Conservation (phyloP, 1,140 invertebrate genomes). For the Brachionus calyciflorus region DNA sequence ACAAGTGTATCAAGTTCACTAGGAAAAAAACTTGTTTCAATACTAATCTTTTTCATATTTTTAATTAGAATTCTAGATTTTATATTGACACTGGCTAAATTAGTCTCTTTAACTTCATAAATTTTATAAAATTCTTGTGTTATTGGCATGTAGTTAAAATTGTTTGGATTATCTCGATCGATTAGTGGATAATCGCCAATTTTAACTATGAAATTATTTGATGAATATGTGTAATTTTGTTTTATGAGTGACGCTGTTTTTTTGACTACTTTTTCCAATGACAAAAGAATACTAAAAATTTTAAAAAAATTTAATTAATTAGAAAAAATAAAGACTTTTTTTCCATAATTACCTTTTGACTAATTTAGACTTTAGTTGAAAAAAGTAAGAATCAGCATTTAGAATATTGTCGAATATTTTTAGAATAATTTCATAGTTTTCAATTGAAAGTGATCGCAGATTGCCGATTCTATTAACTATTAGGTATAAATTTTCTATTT, state of each 20-base stretch:
- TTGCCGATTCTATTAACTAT: neutral
- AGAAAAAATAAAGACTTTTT: no score
- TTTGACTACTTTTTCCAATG: neutral
- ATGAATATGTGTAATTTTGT: no score
- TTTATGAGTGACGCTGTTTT: neutral
- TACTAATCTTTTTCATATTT: neutral
- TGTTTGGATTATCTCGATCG: neutral
- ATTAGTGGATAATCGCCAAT: neutral
- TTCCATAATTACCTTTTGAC: neutral
- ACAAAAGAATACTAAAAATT: neutral
- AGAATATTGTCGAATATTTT: conserved; percentile 24
- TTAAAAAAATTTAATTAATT: neutral
- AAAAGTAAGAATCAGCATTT: neutral
- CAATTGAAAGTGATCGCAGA: neutral
- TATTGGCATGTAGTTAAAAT: conserved; percentile 13
- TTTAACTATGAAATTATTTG: conserved; percentile 1
- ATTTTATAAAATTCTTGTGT: conserved; percentile 30
- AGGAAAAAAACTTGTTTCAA: conserved; percentile 4
- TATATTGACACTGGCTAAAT: neutral
- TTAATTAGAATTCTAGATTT: neutral
- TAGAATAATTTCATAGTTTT: neutral
- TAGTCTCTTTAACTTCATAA: neutral
- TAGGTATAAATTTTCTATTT: neutral
- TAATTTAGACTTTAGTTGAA: neutral
- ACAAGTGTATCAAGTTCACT: neutral